These are phyloP conservation scores for Dysidea cf. avara DNA, from an alignment of 37 sponge, comb jelly and placozoan species.

Conservation along the genomic window DNA sequence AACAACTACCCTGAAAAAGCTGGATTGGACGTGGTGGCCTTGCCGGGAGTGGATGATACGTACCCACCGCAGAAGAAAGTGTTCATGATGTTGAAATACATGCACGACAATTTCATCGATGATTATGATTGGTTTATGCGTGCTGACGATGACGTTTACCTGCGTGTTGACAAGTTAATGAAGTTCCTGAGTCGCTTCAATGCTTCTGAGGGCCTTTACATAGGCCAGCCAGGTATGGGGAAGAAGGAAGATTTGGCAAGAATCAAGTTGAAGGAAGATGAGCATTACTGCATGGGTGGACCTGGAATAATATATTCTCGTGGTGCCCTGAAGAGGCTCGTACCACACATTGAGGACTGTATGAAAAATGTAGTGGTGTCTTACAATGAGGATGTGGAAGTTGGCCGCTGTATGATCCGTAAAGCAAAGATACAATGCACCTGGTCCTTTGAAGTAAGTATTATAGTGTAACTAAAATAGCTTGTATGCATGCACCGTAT, in stretches of 20 bases:
- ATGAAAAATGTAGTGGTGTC: slow-evolving; percentile 12
- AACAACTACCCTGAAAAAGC: slow-evolving; percentile 20
- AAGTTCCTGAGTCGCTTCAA: slow-evolving; percentile 12
- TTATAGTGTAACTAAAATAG: too few relatives aligned
- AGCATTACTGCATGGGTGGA: slow-evolving; percentile 54
- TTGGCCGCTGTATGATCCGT: slow-evolving; percentile 42
- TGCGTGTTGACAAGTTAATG: slow-evolving; percentile 12
- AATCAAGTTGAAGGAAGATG: slow-evolving; percentile 19
- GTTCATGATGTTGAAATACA: slow-evolving; percentile 49
- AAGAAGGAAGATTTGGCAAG: too few relatives aligned
- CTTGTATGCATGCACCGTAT: too few relatives aligned
- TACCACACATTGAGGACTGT: slow-evolving; percentile 37
- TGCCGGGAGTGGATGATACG: slow-evolving; percentile 43
- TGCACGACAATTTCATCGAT: slow-evolving; percentile 45
- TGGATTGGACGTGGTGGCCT: slow-evolving; percentile 1
- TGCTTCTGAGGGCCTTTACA: slow-evolving; percentile 17
- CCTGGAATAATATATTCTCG: slow-evolving; percentile 27
- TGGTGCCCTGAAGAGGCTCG: slow-evolving; percentile 19
- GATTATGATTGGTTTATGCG: slow-evolving; percentile 56
- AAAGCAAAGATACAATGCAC: slow-evolving; percentile 33
- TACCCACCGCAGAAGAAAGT: slow-evolving; percentile 62
- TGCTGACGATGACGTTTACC: slow-evolving; percentile 44
- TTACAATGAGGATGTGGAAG: slow-evolving; percentile 50
- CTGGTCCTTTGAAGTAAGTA: slow-evolving; percentile 6
- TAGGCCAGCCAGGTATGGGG: slow-evolving; percentile 32